Evolutionary conservation across 2,797 vertebrate species (phyloP), one percentile per base, ranked within the genome.

Genomic region (Propithecus deckenii): DNA sequence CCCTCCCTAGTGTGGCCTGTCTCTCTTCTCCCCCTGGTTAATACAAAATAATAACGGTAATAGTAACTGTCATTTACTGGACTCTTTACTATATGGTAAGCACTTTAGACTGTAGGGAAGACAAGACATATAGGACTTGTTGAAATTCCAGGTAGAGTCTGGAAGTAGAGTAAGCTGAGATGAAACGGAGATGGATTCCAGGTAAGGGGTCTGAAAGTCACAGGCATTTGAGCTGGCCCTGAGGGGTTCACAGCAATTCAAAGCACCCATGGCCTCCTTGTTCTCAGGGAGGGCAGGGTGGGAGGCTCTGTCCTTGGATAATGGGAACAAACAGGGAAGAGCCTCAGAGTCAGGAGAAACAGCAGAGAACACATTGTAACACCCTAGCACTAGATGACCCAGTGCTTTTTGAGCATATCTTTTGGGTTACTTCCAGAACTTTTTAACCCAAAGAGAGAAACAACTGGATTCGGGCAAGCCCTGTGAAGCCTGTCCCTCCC

Each of bases 271-370:
- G 55, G 65, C 46, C 28, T 69, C 84, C 80, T 80, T 86, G 80
- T 91, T 95, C 72, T 61, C 18, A 32, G 41, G 32, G 57, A 81
- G 41, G 55, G 41, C 32, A 50, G 22, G 23, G 71, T 74, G 67
- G 95, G 87, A 97, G 57, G 78, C 43, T 92, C 41, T 30, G 91
- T 90, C 67, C 92, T 92, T 91, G 38, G 43, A 91, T 94, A 97
- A 97, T 94, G 78, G 69, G 94, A 97, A 94, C 87, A 91, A 41
- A 20, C 18, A 75, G 67, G 32, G 15, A 63, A 52, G 32, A 72
- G 12, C n/a, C 14, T 11, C 32, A 14, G 41, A 74, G 41, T 32
- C 43, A 57, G 7, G 2, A 72, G 88, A 74, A 69, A 61, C 35
- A 69, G 50, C 75, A 48, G 35, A 83, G 96, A 88, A 95, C 92